A percentile compares a stretch with the other conserved stretches of the same genome.
Evolutionary conservation across 2,797 vertebrate genomes (phyloP).

Genomic region (Onychomys torridus): DNA sequence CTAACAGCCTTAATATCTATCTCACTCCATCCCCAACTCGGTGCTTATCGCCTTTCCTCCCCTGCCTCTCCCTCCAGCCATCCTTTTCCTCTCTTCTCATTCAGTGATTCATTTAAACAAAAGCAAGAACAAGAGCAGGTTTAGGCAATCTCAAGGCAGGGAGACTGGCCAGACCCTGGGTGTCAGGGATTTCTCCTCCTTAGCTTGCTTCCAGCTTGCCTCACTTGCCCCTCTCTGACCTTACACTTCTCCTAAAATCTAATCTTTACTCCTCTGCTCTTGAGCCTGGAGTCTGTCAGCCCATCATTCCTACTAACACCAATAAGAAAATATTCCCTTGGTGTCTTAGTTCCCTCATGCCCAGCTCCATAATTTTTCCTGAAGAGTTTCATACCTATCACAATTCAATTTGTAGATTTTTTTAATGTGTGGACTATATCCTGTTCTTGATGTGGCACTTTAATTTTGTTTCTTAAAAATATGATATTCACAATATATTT

Average conservation of each 20-base stretch:
- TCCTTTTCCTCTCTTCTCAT: background rate
- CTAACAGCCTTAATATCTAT: background rate
- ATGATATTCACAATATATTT: background rate
- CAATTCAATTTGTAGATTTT: background rate
- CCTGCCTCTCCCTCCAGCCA: background rate
- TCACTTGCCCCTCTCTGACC: background rate
- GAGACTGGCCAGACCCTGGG: no score
- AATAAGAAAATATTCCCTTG: background rate
- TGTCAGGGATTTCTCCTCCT: background rate
- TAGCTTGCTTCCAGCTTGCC: background rate
- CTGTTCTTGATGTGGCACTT: background rate
- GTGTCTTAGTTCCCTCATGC: background rate
- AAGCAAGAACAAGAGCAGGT: background rate
- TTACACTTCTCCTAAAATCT: background rate
- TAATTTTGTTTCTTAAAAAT: constrained; percentile 38
- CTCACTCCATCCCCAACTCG: background rate
- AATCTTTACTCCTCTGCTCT: background rate
- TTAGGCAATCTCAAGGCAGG: background rate
- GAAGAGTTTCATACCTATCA: background rate
- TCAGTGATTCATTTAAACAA: background rate
- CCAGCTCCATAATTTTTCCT: background rate
- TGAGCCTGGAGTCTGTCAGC: background rate
- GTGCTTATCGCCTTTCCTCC: no score
- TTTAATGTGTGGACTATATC: background rate
- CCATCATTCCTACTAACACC: background rate